phyloP scores from a whole-genome alignment of 2,797 vertebrate species.

The Mormyrops boulengeri region DNA sequence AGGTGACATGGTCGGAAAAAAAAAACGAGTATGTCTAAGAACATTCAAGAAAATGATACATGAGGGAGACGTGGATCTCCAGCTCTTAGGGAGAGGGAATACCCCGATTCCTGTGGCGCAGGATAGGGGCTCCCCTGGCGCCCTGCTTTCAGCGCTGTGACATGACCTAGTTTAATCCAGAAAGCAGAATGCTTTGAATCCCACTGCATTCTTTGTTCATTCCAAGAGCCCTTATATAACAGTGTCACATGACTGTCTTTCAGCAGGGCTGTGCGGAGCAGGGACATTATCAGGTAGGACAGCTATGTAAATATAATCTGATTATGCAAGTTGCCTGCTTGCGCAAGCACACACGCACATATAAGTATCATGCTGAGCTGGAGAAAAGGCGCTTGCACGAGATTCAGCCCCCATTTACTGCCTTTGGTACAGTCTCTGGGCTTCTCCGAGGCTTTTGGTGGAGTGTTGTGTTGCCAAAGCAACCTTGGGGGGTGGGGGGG shows the following conservation, averaged over 20 bases:
- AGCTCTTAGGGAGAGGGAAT: slow-evolving; percentile 17
- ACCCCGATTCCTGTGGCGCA: background rate
- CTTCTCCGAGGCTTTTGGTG: background rate
- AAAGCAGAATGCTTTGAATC: slow-evolving; percentile 59
- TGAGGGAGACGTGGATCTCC: background rate
- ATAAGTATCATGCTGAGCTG: slow-evolving; percentile 23
- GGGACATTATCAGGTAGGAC: slow-evolving; percentile 50
- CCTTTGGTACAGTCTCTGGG: background rate
- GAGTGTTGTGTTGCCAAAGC: slow-evolving; percentile 22
- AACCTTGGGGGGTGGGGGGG: slow-evolving; percentile 1
- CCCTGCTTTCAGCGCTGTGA: slow-evolving; percentile 50
- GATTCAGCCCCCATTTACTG: slow-evolving; percentile 5
- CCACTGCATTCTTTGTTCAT: slow-evolving; percentile 63
- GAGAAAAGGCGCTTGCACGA: slow-evolving; percentile 32
- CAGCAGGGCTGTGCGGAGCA: slow-evolving; percentile 58
- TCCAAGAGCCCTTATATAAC: slow-evolving; percentile 64
- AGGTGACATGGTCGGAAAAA: background rate
- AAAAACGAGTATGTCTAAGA: background rate
- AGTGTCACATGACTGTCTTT: slow-evolving; percentile 55
- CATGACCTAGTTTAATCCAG: slow-evolving; percentile 58
- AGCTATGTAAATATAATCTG: slow-evolving; percentile 54
- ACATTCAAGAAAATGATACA: background rate
- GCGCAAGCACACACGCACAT: slow-evolving; percentile 44
- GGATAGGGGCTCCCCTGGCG: background rate
- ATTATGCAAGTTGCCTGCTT: slow-evolving; percentile 56